Conservation (phyloP, 2,113 vertebrate species). For the Ellobius talpinus region DNA sequence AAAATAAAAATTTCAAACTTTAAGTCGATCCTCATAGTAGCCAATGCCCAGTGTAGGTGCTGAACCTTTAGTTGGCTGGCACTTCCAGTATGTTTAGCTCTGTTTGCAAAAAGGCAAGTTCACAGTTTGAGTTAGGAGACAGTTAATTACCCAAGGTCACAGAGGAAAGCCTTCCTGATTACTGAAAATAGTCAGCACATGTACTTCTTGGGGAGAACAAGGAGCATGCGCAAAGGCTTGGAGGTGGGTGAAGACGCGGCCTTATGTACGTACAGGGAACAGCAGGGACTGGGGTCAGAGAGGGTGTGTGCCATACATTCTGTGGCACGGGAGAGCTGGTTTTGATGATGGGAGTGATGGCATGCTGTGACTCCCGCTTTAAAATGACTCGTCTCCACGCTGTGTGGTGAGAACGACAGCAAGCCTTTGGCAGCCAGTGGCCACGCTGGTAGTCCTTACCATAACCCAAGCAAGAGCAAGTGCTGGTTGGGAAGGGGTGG, state of each 20-base stretch:
- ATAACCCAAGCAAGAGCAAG: not conserved
- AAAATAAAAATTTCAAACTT: slow-evolving; percentile 7
- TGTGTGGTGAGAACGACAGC: not conserved
- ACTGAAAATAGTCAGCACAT: not conserved
- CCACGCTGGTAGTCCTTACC: not conserved
- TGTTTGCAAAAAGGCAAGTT: not conserved
- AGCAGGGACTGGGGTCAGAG: not conserved
- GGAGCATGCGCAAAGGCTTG: not conserved
- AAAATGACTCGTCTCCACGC: not conserved
- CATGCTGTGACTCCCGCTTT: not conserved
- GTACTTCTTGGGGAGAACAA: not conserved
- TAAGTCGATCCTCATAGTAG: not conserved
- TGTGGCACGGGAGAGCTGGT: too few species aligned
- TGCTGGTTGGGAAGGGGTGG: not conserved
- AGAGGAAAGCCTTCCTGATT: not conserved
- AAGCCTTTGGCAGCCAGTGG: not conserved
- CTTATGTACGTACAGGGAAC: not conserved
- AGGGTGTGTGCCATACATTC: accelerated
- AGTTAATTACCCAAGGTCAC: not conserved
- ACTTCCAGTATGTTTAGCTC: not conserved
- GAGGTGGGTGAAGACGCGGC: not conserved
- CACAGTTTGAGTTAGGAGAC: slow-evolving; percentile 2
- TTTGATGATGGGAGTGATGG: too few species aligned
- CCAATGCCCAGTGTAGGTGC: not conserved
- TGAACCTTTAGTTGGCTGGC: not conserved